Base-by-base conservation (phyloP, 2,797 vertebrate species). In the Buphagus erythrorhynchus region DNA sequence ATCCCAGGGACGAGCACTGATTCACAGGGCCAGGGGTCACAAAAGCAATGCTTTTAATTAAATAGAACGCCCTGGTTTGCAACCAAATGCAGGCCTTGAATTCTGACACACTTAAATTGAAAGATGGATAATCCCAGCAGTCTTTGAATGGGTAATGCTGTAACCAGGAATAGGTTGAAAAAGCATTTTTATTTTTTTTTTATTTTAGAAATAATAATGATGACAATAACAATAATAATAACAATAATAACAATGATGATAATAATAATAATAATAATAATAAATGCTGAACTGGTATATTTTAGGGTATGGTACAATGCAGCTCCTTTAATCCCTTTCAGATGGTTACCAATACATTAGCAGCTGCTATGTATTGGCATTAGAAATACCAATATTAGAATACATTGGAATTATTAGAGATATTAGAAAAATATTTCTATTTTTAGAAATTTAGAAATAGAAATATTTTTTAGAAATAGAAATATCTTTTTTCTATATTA, bases 1-100 rank as follows among this genome's bases (percentile, higher is more conserved):
- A 90, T 91, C 88, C 5, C 2, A 66, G 79, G 82, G 86, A 86
- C 42, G 35, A 69, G 58, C n/a, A 72, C 46, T 91, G 96, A 95
- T 93, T 74, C 92, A 77, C 42, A 86, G 29, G 15, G 31, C 69
- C 46, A 74, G 92, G 73, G 80, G 95, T 96, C 84, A 96, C 1
- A 13, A 61, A 19, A 91, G 57, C 58, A 94, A 52, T 45, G 75
- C 46, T 43, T 97, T 93, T 96, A 97, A 97, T 97, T 97, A 92
- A 94, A 93, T 91, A 55, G 74, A 95, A 57, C 49, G 68, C 46
- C 73, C 35, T 7, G 24, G 29, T 59, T 59, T 71, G 12, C 79
- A 43, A 43, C 28, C 54, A 92, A 95, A 90, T 14, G 78, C 28
- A 52, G 80, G 25, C 87, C 49, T 88, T 62, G 73, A 76, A 68